Percentiles rank a stretch among this genome's conserved stretches.
Conservation (phyloP, 1,140 invertebrate species). For the Drosophila elegans region DNA sequence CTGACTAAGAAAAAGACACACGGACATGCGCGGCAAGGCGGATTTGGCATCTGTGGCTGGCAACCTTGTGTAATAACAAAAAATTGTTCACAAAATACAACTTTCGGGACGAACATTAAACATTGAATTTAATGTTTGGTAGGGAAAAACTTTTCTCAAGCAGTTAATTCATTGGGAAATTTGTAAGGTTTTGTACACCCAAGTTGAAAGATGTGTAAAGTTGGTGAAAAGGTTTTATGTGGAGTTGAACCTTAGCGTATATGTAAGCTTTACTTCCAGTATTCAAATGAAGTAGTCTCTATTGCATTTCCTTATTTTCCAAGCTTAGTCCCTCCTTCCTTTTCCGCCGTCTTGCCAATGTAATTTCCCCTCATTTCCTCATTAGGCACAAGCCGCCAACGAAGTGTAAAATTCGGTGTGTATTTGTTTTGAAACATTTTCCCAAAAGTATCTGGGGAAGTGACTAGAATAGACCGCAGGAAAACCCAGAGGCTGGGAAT, state of each 20-base stretch:
- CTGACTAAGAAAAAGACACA: slow-evolving; percentile 33
- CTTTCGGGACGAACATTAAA: slow-evolving; percentile 22
- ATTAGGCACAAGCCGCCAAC: slow-evolving; percentile 50
- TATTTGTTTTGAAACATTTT: slow-evolving; percentile 45
- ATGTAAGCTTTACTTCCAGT: neutral
- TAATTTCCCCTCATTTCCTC: slow-evolving; percentile 30
- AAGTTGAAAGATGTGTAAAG: neutral
- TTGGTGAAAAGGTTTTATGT: neutral
- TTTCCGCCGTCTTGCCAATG: neutral
- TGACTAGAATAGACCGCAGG: slow-evolving; percentile 67
- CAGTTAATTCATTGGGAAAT: slow-evolving; percentile 20
- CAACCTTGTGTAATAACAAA: slow-evolving; percentile 40
- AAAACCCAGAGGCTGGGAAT: slow-evolving; percentile 24
- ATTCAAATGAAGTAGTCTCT: neutral
- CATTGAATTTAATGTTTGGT: slow-evolving; percentile 16
- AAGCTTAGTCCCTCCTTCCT: neutral
- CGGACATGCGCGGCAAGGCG: slow-evolving; percentile 2
- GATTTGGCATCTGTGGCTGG: slow-evolving; percentile 34
- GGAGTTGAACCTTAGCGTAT: neutral
- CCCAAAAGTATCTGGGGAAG: slow-evolving; percentile 48
- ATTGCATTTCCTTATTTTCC: neutral
- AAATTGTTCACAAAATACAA: slow-evolving; percentile 36
- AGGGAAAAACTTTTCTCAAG: slow-evolving; percentile 8
- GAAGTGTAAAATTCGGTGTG: slow-evolving; percentile 78
- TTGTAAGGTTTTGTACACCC: slow-evolving; percentile 1